These are phyloP conservation scores for Myathropa florea DNA, from an alignment of 2,888 invertebrate species.

Conservation along the genomic window DNA sequence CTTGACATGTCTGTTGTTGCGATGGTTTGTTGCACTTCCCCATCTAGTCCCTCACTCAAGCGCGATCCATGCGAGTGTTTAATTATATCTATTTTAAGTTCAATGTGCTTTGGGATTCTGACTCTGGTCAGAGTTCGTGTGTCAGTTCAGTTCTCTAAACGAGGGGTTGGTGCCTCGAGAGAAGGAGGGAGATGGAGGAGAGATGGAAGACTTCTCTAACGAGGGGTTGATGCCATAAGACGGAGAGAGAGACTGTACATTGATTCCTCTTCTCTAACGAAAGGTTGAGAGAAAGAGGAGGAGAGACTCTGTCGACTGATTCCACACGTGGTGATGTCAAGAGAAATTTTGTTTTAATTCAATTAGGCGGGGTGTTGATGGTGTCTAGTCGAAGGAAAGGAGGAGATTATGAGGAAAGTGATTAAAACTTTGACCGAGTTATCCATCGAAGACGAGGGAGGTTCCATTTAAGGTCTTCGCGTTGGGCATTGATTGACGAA, in stretches of 20 bases:
- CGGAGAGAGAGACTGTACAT: too few species aligned
- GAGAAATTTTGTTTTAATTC: constrained; percentile 34
- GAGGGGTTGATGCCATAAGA: too few species aligned
- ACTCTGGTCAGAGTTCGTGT: constrained; percentile 59
- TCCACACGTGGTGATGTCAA: constrained; percentile 25
- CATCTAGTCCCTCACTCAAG: constrained; percentile 13
- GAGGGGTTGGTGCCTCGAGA: background rate
- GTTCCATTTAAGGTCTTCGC: background rate
- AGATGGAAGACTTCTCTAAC: too few species aligned
- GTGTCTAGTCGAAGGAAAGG: background rate
- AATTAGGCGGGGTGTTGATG: background rate
- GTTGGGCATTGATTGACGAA: background rate
- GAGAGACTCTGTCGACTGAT: background rate
- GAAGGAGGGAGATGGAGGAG: background rate
- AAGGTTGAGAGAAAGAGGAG: too few species aligned
- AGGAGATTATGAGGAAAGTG: background rate
- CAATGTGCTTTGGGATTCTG: constrained; percentile 44
- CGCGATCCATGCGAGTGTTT: constrained; percentile 17
- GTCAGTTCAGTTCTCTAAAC: constrained; percentile 31
- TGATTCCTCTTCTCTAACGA: too few species aligned
- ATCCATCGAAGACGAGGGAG: background rate
- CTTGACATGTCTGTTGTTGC: constrained; percentile 53
- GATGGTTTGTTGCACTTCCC: constrained; percentile 58
- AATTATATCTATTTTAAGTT: constrained; percentile 64
- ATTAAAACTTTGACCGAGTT: background rate